Evolutionary conservation across 2,113 vertebrate species (phyloP).

Genomic region (Saguinus imperator): DNA sequence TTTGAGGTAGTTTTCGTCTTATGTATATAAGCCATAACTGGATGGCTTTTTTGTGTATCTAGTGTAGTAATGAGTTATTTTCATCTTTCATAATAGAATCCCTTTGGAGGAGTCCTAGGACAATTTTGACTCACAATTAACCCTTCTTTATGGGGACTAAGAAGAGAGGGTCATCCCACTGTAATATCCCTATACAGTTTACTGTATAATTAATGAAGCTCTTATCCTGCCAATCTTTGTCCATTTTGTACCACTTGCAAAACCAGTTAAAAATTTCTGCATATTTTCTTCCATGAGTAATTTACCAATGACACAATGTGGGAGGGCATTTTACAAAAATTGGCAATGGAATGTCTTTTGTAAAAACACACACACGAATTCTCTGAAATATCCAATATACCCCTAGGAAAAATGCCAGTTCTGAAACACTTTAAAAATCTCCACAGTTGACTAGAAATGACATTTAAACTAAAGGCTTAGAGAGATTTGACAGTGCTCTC

Average conservation of each 20-base stretch:
- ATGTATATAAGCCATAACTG: background rate
- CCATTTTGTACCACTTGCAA: slow-evolving; percentile 61
- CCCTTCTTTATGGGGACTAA: background rate
- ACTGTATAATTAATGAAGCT: slow-evolving; percentile 12
- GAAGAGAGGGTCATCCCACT: background rate
- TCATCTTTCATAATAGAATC: background rate
- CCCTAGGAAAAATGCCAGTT: background rate
- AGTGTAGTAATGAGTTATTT: background rate
- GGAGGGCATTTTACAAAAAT: background rate
- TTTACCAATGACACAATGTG: slow-evolving; percentile 58
- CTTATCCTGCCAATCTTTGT: background rate
- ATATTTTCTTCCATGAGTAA: background rate
- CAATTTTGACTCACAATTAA: background rate
- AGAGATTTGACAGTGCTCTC: slow-evolving; percentile 60
- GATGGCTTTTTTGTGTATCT: background rate
- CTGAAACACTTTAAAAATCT: slow-evolving; percentile 49
- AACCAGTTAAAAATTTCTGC: slow-evolving; percentile 52
- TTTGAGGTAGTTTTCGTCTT: background rate
- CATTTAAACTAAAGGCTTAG: slow-evolving; percentile 64
- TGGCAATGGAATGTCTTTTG: slow-evolving; percentile 29
- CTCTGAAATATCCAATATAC: slow-evolving; percentile 30
- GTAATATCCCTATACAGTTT: background rate
- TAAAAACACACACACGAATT: slow-evolving; percentile 56
- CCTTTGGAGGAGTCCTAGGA: background rate
- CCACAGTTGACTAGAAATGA: slow-evolving; percentile 58